phyloP scores from a whole-genome alignment of 2,888 invertebrate species.

The Pecten maximus region DNA sequence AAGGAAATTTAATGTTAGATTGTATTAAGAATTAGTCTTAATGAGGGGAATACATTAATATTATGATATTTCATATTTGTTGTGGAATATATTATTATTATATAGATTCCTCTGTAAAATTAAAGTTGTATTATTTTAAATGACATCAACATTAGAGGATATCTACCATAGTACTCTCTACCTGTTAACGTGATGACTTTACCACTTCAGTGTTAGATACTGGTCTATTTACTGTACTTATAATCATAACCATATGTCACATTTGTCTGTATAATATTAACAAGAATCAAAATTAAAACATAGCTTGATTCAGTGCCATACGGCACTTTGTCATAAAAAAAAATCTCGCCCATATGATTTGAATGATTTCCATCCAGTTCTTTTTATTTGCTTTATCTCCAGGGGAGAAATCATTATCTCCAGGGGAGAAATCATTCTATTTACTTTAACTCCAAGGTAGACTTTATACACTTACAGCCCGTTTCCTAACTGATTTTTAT shows the following conservation, averaged over 20 bases:
- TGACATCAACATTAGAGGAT: not conserved
- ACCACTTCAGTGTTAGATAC: not conserved
- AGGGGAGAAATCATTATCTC: not conserved
- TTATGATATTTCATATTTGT: too few relatives aligned
- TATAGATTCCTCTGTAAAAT: too few relatives aligned
- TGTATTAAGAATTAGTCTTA: too few relatives aligned
- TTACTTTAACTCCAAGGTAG: not conserved
- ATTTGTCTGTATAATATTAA: not conserved
- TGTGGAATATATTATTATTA: too few relatives aligned
- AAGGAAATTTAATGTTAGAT: too few relatives aligned
- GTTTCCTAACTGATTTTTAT: constrained; percentile 2
- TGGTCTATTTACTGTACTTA: not conserved
- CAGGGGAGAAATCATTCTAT: not conserved
- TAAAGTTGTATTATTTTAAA: too few relatives aligned
- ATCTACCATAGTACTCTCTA: not conserved
- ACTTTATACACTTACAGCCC: not conserved
- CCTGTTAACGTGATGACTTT: not conserved
- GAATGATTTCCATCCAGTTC: not conserved
- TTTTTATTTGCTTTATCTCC: not conserved
- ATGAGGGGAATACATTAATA: too few relatives aligned
- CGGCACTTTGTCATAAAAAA: not conserved
- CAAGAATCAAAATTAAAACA: not conserved
- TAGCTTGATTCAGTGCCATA: not conserved
- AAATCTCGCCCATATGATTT: not conserved
- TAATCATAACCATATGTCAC: not conserved